Conservation (phyloP, 2,888 invertebrate genomes). For the Adelphocoris suturalis region DNA sequence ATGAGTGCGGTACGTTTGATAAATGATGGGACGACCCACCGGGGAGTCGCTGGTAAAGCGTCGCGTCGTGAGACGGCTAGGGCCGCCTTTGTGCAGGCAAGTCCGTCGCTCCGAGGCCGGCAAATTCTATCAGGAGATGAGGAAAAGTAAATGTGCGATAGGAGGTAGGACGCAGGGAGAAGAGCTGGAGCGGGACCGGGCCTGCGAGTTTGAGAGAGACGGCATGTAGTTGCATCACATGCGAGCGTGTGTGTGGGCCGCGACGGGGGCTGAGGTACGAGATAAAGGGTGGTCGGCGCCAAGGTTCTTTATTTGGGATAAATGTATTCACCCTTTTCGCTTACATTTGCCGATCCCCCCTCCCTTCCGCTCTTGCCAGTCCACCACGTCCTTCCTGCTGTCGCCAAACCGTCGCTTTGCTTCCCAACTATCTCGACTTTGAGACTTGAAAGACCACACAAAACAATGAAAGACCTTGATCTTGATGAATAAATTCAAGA, state of each 20-base stretch:
- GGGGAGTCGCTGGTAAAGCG: neutral
- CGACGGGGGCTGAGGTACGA: neutral
- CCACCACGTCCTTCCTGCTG: neutral
- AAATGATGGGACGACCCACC: neutral
- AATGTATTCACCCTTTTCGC: conserved; percentile 70
- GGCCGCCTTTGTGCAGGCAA: neutral
- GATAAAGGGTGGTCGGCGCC: conserved; percentile 64
- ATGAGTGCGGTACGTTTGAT: too few species aligned
- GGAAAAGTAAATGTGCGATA: conserved; percentile 15
- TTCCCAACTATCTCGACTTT: neutral
- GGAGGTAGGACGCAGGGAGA: conserved; percentile 18
- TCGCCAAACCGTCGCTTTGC: neutral
- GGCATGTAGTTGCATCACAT: neutral
- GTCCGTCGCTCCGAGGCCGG: neutral
- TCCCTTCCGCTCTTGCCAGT: neutral
- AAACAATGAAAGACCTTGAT: too few species aligned
- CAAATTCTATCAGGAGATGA: conserved; percentile 18
- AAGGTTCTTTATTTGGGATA: conserved; percentile 67
- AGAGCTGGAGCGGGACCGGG: neutral
- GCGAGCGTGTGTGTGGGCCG: conserved; percentile 2
- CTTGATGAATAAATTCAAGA: too few species aligned
- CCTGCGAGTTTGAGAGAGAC: neutral
- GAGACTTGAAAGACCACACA: neutral
- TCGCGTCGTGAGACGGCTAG: conserved; percentile 5
- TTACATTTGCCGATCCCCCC: conserved; percentile 61